Conservation (phyloP, 2,797 vertebrate genomes). For the Gymnodraco acuticeps region DNA sequence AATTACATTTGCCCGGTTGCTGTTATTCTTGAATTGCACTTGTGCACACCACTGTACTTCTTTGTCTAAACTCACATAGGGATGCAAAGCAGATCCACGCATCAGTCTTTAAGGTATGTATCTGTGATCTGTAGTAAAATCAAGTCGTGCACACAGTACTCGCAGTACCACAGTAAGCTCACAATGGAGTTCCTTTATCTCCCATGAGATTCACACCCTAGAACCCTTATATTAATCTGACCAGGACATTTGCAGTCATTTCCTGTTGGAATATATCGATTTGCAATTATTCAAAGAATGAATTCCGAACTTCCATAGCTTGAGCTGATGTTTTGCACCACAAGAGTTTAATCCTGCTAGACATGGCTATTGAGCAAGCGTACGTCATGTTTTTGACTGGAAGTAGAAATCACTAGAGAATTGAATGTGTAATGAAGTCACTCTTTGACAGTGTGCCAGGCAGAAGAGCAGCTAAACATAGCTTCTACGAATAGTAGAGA, state of each 20-base stretch:
- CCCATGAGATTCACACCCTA: neutral
- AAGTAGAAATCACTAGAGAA: constrained; percentile 46
- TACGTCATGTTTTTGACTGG: constrained; percentile 44
- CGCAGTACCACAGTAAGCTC: neutral
- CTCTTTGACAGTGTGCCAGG: constrained; percentile 59
- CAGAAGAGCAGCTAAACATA: constrained; percentile 68
- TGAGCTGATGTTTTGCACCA: constrained; percentile 17
- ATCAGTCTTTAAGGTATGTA: neutral
- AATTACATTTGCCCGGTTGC: neutral
- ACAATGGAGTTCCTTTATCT: constrained; percentile 12
- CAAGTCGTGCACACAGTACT: neutral
- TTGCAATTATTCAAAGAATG: constrained; percentile 25
- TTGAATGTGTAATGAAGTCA: constrained; percentile 66
- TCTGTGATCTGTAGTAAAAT: neutral
- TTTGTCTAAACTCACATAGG: neutral
- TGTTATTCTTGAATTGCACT: constrained; percentile 2
- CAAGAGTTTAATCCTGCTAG: constrained; percentile 4
- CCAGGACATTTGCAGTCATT: constrained; percentile 25
- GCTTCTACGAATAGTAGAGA: constrained; percentile 62
- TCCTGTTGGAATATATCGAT: constrained; percentile 37
- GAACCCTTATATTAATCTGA: constrained; percentile 1
- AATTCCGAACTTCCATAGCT: constrained; percentile 15
- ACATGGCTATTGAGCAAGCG: constrained; percentile 20
- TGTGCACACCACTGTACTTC: neutral
- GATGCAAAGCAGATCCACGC: constrained; percentile 6